Evolutionary conservation across 1,140 invertebrate genomes (phyloP), one percentile per base, ranked within the genome.

Genomic region (Harlomillsia oculata): DNA sequence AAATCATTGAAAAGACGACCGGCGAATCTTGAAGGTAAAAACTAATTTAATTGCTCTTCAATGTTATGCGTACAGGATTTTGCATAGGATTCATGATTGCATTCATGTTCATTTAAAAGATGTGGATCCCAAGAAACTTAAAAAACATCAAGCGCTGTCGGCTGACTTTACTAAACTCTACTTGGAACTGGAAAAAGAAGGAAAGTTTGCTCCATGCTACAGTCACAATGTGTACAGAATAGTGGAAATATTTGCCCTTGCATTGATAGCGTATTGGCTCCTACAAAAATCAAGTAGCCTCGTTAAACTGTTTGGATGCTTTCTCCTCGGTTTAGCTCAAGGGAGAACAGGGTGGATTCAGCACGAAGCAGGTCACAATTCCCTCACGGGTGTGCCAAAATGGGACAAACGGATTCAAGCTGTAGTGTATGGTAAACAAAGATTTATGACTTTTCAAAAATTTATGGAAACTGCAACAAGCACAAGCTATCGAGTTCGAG

Each of bases 131-230:
- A 54, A 34, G 5, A 56, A 49, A 39, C 30, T 54, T 16, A 51
- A 53, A 20, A 32, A 44, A 14, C 58, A 64, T 39, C 49, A 37
- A 29, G 57, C 57, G n/a, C 44, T 64, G 16, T 58, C 59, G 9
- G 55, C 50, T 32, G 62, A 64, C 30, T 64, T 64, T 25, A 64
- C 51, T 16, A 58, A 64, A 26, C 29, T 64, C 3, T 64, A 64
- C 34, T 36, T 58, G 30, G 58, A 64, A 39, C 29, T 64, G 32
- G 51, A 64, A 23, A 58, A 57, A 16, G 62, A 64, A 44, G 62
- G 62, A 26, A 37, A 54, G 36, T 64, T 64, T 40, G 39, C 41
- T 8, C 52, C 62, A 11, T 50, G 50, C 3, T 58, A 54, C 30
- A 30, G 30, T 49, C 59, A 64, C 40, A 41, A 55, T 28, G n/a